phyloP scores from a whole-genome alignment of 2,888 invertebrate species.

The Beris morrisii region DNA sequence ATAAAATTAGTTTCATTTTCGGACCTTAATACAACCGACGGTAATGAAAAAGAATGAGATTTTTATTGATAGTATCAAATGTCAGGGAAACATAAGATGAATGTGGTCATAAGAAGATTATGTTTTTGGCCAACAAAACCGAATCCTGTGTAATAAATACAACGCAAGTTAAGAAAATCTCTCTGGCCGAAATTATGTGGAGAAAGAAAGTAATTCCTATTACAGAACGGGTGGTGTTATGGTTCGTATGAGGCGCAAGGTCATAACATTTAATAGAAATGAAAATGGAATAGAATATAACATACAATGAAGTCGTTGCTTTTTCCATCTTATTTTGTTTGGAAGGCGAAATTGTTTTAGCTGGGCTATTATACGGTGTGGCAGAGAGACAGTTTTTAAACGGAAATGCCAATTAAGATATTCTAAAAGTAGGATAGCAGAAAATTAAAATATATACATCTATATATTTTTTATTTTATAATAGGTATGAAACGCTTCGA shows the following conservation, averaged over 20 bases:
- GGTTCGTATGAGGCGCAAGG: too few relatives aligned
- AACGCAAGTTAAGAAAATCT: conserved; percentile 22
- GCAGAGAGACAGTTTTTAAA: neutral
- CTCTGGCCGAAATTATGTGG: conserved; percentile 14
- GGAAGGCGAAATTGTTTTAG: too few relatives aligned
- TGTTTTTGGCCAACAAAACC: conserved; percentile 1
- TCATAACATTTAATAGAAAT: too few relatives aligned
- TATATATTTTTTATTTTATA: too few relatives aligned
- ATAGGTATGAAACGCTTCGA: too few relatives aligned
- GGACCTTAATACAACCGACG: conserved; percentile 21
- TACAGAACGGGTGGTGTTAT: neutral
- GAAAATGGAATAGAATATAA: too few relatives aligned
- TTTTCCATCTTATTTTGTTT: too few relatives aligned
- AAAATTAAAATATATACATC: too few relatives aligned
- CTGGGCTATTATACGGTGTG: too few relatives aligned
- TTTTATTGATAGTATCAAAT: conserved; percentile 32
- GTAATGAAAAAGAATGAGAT: conserved; percentile 33
- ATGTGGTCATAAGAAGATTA: conserved; percentile 31
- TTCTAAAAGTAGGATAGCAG: neutral
- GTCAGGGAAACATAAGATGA: conserved; percentile 28
- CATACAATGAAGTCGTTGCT: too few relatives aligned
- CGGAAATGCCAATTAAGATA: conserved; percentile 23
- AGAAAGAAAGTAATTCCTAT: conserved; percentile 11
- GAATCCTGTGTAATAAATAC: conserved; percentile 11
- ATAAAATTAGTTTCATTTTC: conserved; percentile 21